Conservation (phyloP, 2,888 invertebrate species). For the Pseudococcus jackbeardsleyi region DNA sequence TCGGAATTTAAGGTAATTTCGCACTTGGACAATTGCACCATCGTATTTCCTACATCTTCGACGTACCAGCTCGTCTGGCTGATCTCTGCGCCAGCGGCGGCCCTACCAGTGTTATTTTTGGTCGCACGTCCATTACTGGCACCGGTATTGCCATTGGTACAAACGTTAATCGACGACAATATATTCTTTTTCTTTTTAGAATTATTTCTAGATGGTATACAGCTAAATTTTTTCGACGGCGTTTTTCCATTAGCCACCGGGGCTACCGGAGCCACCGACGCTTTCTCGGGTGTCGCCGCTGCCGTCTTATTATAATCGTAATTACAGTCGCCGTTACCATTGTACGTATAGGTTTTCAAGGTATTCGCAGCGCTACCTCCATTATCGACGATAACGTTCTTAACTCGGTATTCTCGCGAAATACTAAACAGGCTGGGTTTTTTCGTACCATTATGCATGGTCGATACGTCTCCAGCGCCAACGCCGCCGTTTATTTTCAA, state of each 20-base stretch:
- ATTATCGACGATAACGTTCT: conserved; percentile 24
- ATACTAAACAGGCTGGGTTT: conserved; percentile 17
- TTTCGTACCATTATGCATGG: conserved; percentile 30
- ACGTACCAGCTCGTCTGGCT: conserved; percentile 65
- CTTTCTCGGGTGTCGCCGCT: background rate
- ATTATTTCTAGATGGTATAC: conserved; percentile 63
- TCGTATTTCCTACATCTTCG: conserved; percentile 56
- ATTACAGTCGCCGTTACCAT: conserved; percentile 43
- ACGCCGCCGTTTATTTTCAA: conserved; percentile 43
- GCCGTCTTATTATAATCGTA: conserved; percentile 18
- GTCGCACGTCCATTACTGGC: background rate
- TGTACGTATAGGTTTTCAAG: conserved; percentile 15
- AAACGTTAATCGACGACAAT: conserved; percentile 43
- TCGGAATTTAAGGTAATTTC: conserved; percentile 58
- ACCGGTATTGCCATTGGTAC: background rate
- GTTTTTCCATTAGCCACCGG: background rate
- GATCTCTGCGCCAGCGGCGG: conserved; percentile 32
- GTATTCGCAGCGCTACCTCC: background rate
- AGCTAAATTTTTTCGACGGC: conserved; percentile 58
- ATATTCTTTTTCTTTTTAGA: conserved; percentile 61
- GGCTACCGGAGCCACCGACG: background rate
- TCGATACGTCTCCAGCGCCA: background rate
- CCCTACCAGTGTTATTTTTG: background rate
- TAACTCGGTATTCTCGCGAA: conserved; percentile 49
- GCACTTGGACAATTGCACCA: conserved; percentile 62